Evolutionary conservation across 2,888 invertebrate genomes (phyloP).

Genomic region (Drosophila glabriapex): DNA sequence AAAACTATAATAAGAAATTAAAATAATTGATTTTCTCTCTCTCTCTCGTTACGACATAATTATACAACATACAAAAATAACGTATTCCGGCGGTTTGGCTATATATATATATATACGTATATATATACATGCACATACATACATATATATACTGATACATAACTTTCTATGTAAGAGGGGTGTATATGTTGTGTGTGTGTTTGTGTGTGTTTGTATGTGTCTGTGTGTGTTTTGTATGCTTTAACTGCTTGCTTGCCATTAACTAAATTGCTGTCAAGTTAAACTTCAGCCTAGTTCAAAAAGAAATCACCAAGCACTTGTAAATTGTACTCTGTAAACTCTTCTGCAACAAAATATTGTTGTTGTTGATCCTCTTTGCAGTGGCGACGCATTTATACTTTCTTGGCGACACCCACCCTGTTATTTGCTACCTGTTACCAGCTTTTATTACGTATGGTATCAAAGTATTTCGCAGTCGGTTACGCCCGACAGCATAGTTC

Average conservation of each 20-base stretch:
- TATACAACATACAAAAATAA: conserved; percentile 51
- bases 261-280: conserved; percentile 46
- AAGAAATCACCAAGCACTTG: conserved; percentile 22
- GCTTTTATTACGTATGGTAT: too few relatives aligned
- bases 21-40: conserved; percentile 34
- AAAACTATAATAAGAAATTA: conserved; percentile 42
- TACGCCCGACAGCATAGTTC: too few relatives aligned
- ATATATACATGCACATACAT: conserved; percentile 1
- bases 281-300: conserved; percentile 53
- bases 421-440: too few relatives aligned
- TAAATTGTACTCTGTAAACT: neutral
- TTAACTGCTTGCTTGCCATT: conserved; percentile 15
- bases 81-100: conserved; percentile 40
- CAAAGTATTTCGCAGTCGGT: too few relatives aligned
- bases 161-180: conserved; percentile 14
- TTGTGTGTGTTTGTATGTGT: neutral
- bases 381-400: neutral
- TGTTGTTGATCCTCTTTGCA: neutral
- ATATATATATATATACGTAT: conserved; percentile 1
- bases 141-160: conserved; percentile 3
- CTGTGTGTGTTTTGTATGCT: conserved; percentile 5
- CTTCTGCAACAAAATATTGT: neutral
- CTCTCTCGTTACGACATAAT: conserved; percentile 23
- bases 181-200: conserved; percentile 7
- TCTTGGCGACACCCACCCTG: too few relatives aligned